Evolutionary conservation across 1,140 invertebrate genomes (phyloP).

Genomic region (Drosophila ficusphila): DNA sequence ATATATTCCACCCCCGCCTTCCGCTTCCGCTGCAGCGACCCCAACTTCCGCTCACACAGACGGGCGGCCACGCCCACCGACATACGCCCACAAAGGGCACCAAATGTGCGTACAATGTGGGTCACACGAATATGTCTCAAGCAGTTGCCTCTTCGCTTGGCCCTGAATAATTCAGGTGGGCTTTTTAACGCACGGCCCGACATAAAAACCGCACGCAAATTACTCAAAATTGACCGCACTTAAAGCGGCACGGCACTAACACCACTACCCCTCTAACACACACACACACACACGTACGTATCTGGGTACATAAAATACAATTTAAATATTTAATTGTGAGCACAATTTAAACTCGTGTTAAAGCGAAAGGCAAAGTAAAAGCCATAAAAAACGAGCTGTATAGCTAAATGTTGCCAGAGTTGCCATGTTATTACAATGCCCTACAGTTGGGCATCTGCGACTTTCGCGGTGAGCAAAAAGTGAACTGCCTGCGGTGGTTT

Average conservation of each 20-base stretch:
- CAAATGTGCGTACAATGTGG: slow-evolving; percentile 51
- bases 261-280: slow-evolving; percentile 11
- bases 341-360: slow-evolving; percentile 57
- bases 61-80: slow-evolving; percentile 2
- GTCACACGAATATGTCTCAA: slow-evolving; percentile 65
- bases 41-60: slow-evolving; percentile 9
- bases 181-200: slow-evolving; percentile 34
- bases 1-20: slow-evolving; percentile 20
- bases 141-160: slow-evolving; percentile 12
- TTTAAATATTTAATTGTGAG: slow-evolving; percentile 76
- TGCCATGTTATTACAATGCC: slow-evolving; percentile 25
- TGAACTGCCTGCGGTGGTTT: too few species aligned
- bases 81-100: slow-evolving; percentile 3
- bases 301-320: slow-evolving; percentile 49
- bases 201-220: slow-evolving; percentile 72
- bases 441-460: not conserved
- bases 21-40: slow-evolving; percentile 7
- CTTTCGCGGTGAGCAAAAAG: not conserved
- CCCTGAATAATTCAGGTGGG: slow-evolving; percentile 67
- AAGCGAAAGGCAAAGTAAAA: slow-evolving; percentile 49
- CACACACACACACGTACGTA: not conserved
- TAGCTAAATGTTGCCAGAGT: slow-evolving; percentile 39
- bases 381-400: slow-evolving; percentile 40
- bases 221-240: slow-evolving; percentile 75
- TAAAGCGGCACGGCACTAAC: slow-evolving; percentile 38